Percentiles rank a stretch among this genome's conserved stretches.
Evolutionary conservation across 2,797 vertebrate genomes (phyloP).

Genomic region (Aphelocoma californica): DNA sequence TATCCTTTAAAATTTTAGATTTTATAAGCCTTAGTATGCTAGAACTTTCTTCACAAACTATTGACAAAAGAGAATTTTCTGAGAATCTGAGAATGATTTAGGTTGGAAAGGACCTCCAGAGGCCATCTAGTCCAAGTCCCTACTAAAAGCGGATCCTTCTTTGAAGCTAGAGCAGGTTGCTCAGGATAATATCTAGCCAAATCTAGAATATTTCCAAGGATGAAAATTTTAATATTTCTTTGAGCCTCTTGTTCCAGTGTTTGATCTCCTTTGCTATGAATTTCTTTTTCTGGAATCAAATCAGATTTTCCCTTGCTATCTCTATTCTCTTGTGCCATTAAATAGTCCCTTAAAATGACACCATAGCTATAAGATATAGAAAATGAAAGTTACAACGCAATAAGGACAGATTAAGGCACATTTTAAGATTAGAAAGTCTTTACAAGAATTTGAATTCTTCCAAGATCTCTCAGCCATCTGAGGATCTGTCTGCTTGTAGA

Average conservation of each 20-base stretch:
- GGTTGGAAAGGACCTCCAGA: not conserved
- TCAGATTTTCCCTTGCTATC: not conserved
- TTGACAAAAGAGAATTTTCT: constrained; percentile 14
- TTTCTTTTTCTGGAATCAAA: not conserved
- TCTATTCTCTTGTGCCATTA: not conserved
- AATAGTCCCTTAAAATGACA: not conserved
- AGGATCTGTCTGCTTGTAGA: not conserved
- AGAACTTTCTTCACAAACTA: not conserved
- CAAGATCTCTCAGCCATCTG: not conserved
- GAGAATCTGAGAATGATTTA: constrained; percentile 23
- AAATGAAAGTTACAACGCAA: not conserved
- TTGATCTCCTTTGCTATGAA: not conserved
- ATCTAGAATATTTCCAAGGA: constrained; percentile 7
- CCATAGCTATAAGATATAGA: not conserved
- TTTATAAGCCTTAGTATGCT: not conserved
- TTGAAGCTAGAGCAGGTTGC: constrained; percentile 23
- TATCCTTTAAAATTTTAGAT: not conserved
- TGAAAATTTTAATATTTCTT: constrained; percentile 29
- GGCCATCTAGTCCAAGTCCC: not conserved
- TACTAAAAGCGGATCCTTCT: not conserved
- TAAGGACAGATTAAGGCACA: not conserved
- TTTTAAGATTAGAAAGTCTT: not conserved
- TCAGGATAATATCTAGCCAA: not conserved
- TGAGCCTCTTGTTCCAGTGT: not conserved
- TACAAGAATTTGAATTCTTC: not conserved